A percentile compares a stretch with the other conserved stretches of the same genome.
Conservation (phyloP, 1,140 invertebrate genomes). For the Cherax destructor region DNA sequence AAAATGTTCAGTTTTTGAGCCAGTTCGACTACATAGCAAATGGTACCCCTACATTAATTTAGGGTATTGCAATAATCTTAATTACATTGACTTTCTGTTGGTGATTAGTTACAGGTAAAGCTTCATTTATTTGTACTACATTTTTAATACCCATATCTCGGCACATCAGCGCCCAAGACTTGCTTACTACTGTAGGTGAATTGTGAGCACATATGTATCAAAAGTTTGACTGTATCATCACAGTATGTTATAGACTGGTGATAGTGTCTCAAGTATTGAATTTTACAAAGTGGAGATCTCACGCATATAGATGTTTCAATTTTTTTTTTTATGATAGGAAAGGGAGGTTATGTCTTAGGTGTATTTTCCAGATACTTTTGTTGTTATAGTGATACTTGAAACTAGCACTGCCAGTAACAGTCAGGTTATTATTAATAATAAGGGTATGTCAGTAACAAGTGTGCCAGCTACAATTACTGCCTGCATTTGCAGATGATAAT, state of each 20-base stretch:
- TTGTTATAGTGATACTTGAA: constrained; percentile 62
- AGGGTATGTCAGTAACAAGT: constrained; percentile 54
- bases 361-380: constrained; percentile 53
- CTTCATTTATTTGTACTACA: background rate
- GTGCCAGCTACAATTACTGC: constrained; percentile 64
- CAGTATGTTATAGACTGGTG: background rate
- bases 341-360: constrained; percentile 32
- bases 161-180: constrained; percentile 57
- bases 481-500: constrained; percentile 47
- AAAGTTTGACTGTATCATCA: background rate
- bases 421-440: constrained; percentile 63
- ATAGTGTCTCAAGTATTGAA: background rate
- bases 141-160: constrained; percentile 37
- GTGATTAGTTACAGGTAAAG: background rate
- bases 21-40: background rate
- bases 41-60: background rate
- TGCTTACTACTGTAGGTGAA: constrained; percentile 19
- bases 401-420: constrained; percentile 66
- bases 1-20: background rate
- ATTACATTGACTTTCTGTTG: constrained; percentile 1
- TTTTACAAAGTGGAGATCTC: constrained; percentile 48
- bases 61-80: constrained; percentile 4
- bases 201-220: constrained; percentile 28
- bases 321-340: background rate
- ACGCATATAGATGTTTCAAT: constrained; percentile 36